Conservation (phyloP, 1,140 invertebrate species). For the Macrotrachela quadricornifera region DNA sequence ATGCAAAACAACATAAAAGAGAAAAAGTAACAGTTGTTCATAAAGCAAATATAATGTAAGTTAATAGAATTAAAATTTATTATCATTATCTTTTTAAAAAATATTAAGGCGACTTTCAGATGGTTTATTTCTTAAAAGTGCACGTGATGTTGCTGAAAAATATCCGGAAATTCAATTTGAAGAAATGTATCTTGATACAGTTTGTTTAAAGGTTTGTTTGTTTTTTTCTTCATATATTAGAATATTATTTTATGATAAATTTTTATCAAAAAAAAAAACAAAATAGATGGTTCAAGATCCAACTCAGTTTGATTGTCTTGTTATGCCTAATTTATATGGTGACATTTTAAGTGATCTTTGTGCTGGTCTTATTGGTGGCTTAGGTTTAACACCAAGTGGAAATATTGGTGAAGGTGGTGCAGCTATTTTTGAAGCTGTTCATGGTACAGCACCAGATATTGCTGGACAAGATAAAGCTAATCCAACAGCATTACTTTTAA, state of each 20-base stretch:
- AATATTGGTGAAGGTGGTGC: constrained; percentile 84
- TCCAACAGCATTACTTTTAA: constrained; percentile 84
- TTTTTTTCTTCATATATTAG: too few species aligned
- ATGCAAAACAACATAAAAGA: constrained; percentile 73
- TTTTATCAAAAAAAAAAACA: constrained; percentile 31
- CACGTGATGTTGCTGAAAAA: constrained; percentile 72
- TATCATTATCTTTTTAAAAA: not conserved
- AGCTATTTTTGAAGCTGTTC: constrained; percentile 85
- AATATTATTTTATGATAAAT: too few species aligned
- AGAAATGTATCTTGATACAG: constrained; percentile 92
- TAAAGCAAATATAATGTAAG: constrained; percentile 98
- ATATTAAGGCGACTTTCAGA: constrained; percentile 80
- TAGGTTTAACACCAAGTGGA: constrained; percentile 90
- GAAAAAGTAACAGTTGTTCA: constrained; percentile 95
- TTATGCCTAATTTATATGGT: constrained; percentile 97
- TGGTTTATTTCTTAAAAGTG: constrained; percentile 85
- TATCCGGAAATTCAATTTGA: constrained; percentile 84
- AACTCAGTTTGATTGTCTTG: constrained; percentile 80
- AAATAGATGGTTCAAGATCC: constrained; percentile 81
- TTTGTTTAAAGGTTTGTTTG: constrained; percentile 54
- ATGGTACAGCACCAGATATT: constrained; percentile 96
- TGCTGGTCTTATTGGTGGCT: constrained; percentile 85
- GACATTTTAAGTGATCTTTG: constrained; percentile 97
- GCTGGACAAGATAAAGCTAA: constrained; percentile 98
- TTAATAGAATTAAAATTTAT: constrained; percentile 6